Conservation (phyloP, 2,797 vertebrate species). For the Leptoclinus maculatus region DNA sequence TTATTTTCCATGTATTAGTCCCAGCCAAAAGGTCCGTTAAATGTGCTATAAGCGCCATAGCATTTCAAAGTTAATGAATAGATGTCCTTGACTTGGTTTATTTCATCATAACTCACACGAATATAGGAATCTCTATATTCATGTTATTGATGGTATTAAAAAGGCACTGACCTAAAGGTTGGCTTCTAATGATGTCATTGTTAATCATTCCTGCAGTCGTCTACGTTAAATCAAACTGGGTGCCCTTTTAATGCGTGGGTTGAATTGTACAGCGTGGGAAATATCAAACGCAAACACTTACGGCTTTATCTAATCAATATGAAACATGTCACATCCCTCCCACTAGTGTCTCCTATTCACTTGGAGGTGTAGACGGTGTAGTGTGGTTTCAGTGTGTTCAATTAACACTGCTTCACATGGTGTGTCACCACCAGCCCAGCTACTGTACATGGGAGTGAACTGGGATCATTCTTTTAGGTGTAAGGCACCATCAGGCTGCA, state of each 20-base stretch:
- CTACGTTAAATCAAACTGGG: slow-evolving; percentile 1
- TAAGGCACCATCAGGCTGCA: background rate
- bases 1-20: slow-evolving; percentile 40
- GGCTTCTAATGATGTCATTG: slow-evolving; percentile 5
- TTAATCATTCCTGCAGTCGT: slow-evolving; percentile 3
- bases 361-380: background rate
- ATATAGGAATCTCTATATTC: slow-evolving; percentile 11
- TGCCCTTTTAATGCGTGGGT: slow-evolving; percentile 9
- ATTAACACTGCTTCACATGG: background rate
- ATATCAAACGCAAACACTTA: slow-evolving; percentile 22
- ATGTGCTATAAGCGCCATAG: slow-evolving; percentile 38
- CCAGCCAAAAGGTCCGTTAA: slow-evolving; percentile 45
- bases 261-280: slow-evolving; percentile 10
- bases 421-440: background rate
- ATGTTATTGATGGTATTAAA: slow-evolving; percentile 15
- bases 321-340: slow-evolving; percentile 2
- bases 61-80: slow-evolving; percentile 35
- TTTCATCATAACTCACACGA: slow-evolving; percentile 20
- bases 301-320: slow-evolving; percentile 22
- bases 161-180: slow-evolving; percentile 12
- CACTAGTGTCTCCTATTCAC: background rate
- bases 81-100: slow-evolving; percentile 27
- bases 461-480: background rate
- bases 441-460: background rate
- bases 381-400: background rate